A percentile compares a stretch with the other conserved stretches of the same genome.
phyloP scores from a whole-genome alignment of 2,113 vertebrate species.

The Oncorhynchus mykiss region DNA sequence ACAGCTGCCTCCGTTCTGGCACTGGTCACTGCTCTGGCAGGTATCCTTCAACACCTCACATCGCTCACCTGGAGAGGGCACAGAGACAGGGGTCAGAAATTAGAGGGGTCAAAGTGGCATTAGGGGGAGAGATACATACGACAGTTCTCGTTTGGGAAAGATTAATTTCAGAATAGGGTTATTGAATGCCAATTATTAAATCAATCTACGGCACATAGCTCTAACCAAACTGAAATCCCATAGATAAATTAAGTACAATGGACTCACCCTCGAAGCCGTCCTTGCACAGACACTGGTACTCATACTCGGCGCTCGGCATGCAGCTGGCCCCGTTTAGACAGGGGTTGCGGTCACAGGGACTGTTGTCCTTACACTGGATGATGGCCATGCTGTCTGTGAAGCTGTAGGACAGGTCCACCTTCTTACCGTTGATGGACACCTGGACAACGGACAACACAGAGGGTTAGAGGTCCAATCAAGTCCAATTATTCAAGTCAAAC shows the following conservation, averaged over 20 bases:
- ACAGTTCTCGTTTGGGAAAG: neutral
- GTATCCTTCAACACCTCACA: conserved; percentile 80
- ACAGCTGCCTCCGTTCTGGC: conserved; percentile 86
- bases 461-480: neutral
- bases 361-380: conserved; percentile 77
- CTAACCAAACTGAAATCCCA: too few relatives aligned
- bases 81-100: too few relatives aligned
- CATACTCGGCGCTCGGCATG: conserved; percentile 75
- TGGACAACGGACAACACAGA: conserved; percentile 45
- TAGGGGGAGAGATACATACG: neutral
- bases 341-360: conserved; percentile 82
- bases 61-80: conserved; percentile 74
- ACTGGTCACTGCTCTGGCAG: conserved; percentile 76
- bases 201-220: neutral
- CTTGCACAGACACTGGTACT: conserved; percentile 86
- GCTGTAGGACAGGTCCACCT: conserved; percentile 90
- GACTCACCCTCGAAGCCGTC: conserved; percentile 83
- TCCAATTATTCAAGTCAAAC: neutral
- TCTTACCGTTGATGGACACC: conserved; percentile 93
- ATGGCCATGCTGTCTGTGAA: conserved; percentile 82
- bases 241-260: too few relatives aligned
- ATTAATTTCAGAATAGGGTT: too few relatives aligned
- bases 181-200: neutral
- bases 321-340: conserved; percentile 83
- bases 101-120: too few relatives aligned